phyloP scores from a whole-genome alignment of 1,140 invertebrate genomes.

The Eumaeus atala region DNA sequence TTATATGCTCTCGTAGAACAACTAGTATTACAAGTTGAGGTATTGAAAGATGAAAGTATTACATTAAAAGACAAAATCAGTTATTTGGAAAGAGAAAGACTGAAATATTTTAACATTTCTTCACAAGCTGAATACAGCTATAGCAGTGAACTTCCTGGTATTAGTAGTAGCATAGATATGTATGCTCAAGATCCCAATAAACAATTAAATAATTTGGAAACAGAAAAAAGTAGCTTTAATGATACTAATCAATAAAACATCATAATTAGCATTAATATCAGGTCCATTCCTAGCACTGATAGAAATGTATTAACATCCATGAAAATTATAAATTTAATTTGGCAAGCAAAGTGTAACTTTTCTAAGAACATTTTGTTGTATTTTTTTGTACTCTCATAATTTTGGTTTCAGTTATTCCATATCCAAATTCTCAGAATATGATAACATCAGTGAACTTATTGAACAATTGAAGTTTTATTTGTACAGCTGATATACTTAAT shows the following conservation, averaged over 20 bases:
- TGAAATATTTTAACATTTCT: conserved; percentile 49
- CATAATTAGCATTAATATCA: not conserved
- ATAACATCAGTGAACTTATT: too few species aligned
- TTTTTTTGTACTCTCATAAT: too few species aligned
- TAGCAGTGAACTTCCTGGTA: conserved; percentile 29
- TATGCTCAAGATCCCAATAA: conserved; percentile 23
- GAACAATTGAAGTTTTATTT: too few species aligned
- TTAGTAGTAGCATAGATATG: conserved; percentile 25
- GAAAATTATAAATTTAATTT: too few species aligned
- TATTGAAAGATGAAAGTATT: conserved; percentile 75
- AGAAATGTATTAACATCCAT: too few species aligned
- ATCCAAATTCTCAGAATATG: too few species aligned
- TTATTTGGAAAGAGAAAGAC: conserved; percentile 70
- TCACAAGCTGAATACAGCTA: conserved; percentile 32
- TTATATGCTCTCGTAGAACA: conserved; percentile 74
- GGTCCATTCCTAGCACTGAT: too few species aligned
- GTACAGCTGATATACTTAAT: too few species aligned
- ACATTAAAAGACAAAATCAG: conserved; percentile 69
- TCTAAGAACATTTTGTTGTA: too few species aligned
- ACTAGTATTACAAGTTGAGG: conserved; percentile 76
- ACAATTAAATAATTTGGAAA: not conserved
- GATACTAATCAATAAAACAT: not conserved
- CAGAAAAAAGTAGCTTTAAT: not conserved
- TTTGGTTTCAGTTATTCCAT: too few species aligned
- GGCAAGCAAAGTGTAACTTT: too few species aligned